Conservation (phyloP, 2,113 vertebrate genomes). For the Antechinus flavipes region DNA sequence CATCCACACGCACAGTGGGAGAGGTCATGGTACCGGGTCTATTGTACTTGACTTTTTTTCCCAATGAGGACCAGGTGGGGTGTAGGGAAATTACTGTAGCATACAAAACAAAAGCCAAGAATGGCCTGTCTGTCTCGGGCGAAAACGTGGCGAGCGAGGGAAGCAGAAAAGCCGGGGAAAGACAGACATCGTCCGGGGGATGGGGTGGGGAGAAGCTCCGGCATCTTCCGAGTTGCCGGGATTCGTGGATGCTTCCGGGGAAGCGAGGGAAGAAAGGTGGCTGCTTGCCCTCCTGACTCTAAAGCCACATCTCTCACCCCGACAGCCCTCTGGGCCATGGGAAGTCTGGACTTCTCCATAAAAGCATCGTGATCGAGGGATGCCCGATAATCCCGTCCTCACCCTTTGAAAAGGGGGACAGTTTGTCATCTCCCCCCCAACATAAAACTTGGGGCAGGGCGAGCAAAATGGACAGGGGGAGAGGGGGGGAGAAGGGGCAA, state of each 20-base stretch:
- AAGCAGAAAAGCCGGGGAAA: background rate
- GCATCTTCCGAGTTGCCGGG: background rate
- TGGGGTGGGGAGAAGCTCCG: accelerated
- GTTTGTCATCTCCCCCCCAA: background rate
- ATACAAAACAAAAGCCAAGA: background rate
- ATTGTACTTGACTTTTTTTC: background rate
- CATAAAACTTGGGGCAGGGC: slow-evolving; percentile 46
- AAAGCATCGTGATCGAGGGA: background rate
- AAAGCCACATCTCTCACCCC: background rate
- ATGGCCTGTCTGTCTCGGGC: background rate
- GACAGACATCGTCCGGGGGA: background rate
- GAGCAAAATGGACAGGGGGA: slow-evolving; percentile 19
- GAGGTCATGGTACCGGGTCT: background rate
- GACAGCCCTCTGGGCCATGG: background rate
- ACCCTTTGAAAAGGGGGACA: slow-evolving; percentile 12
- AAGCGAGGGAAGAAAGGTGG: background rate
- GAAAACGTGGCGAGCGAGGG: background rate
- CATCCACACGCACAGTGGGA: background rate
- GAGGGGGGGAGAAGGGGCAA: slow-evolving; percentile 10
- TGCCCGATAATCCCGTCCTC: slow-evolving; percentile 15
- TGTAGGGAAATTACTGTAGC: background rate
- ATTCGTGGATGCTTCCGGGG: background rate
- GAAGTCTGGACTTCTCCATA: background rate
- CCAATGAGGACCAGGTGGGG: too few species aligned
- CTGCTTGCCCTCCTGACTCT: background rate